phyloP scores from a whole-genome alignment of 2,113 vertebrate genomes.

The Melanerpes aurifrons region DNA sequence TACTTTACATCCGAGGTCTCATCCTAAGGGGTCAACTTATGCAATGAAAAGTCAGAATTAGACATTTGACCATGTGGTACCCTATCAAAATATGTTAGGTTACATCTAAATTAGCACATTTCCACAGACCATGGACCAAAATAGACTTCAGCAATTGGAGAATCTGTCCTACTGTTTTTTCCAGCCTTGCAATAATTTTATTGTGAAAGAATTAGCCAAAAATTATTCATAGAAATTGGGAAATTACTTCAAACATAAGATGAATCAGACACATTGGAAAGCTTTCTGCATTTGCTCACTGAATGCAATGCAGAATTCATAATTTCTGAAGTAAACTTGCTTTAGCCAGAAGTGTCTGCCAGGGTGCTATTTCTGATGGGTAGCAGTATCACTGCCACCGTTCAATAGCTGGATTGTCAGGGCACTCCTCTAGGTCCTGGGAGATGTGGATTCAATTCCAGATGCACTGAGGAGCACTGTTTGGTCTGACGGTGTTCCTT shows the following conservation, averaged over 20 bases:
- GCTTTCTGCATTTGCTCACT: not conserved
- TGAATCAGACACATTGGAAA: not conserved
- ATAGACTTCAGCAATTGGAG: not conserved
- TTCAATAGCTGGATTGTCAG: not conserved
- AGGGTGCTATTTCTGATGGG: rapidly evolving
- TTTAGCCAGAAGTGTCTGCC: not conserved
- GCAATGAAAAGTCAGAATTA: not conserved
- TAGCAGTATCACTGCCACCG: not conserved
- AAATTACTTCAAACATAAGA: slow-evolving; percentile 6
- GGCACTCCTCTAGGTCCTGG: not conserved
- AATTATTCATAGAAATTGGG: not conserved
- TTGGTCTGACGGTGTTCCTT: not conserved
- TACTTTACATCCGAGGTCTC: not conserved
- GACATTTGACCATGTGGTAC: not conserved
- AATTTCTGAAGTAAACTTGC: not conserved
- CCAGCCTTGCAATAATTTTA: not conserved
- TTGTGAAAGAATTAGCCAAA: not conserved
- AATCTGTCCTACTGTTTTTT: not conserved
- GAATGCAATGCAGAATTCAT: not conserved
- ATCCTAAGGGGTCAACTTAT: not conserved
- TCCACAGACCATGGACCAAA: not conserved
- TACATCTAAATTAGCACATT: not conserved
- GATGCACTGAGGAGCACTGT: not conserved
- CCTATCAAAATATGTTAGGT: not conserved
- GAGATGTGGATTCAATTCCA: not conserved